Evolutionary conservation across 1,140 invertebrate species (phyloP), one percentile per base, ranked within the genome.

Genomic region (Aplysia californica): DNA sequence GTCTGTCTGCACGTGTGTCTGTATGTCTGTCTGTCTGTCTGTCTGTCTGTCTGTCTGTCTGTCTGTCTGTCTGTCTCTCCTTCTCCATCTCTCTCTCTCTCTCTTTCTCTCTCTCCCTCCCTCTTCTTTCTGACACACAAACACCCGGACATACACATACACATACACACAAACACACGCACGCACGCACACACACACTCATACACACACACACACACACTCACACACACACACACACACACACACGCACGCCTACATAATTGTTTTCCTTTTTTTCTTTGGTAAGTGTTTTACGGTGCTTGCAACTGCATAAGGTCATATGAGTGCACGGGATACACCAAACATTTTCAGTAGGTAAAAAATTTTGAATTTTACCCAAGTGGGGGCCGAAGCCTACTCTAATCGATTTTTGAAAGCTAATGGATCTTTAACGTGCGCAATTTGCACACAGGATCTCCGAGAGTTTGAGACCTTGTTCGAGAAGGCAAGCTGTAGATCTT

Each of bases 101-200:
- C 58, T 61, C 58, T 61, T 31, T 61, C 58, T 61, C 58, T 61
- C 26, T 61, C 58, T 61, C 58, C 26, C 58, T 61, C 58, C 26
- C 58, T 61, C 58, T 61, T 61, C 10, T 26, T 61, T n/a, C n/a
- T n/a, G n/a, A 29, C 26, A 20, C 6, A 29, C 29, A 20, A 10
- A 61, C 18, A 61, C 10, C 10, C 58, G 29, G 10, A 29, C 58
- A 61, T 6, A 29, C 58, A 61, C 10, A 61, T 26, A 61, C 10
- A 50, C 44, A 50, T 10, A n/a, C 44, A 50, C 44, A 50, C 10
- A 50, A 10, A 50, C 10, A 50, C 44, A 50, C 10, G 44, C 44
- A 50, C 10, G 44, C 44, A 50, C 10, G n/a, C 44, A 50, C 10
- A n/a, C 44, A 50, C 10, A 6, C 29, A 61, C 6, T 6, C 29